phyloP scores from a whole-genome alignment of 2,888 invertebrate species.

The Ophion costatus region DNA sequence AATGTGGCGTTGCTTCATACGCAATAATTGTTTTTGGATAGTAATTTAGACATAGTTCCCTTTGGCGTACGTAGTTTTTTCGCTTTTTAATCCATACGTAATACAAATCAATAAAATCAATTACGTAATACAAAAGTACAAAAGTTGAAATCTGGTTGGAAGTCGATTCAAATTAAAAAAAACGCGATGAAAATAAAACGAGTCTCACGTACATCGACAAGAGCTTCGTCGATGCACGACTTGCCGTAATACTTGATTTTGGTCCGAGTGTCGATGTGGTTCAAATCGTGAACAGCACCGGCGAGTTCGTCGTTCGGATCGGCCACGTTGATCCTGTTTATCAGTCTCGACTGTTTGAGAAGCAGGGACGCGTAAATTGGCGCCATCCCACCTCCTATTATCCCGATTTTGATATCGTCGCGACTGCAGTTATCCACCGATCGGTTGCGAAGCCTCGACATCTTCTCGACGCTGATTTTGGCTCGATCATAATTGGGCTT shows the following conservation, averaged over 20 bases:
- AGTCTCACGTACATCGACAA: slow-evolving; percentile 68
- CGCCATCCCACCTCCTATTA: slow-evolving; percentile 77
- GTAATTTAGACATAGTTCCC: background rate
- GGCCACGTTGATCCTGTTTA: slow-evolving; percentile 74
- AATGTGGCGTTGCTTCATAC: background rate
- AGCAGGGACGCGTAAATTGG: slow-evolving; percentile 75
- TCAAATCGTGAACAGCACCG: slow-evolving; percentile 70
- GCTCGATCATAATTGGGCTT: background rate
- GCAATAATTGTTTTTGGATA: background rate
- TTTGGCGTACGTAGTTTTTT: no score
- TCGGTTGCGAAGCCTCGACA: background rate
- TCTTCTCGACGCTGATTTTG: slow-evolving; percentile 8
- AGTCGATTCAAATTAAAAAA: background rate
- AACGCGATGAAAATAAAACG: background rate
- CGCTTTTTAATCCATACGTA: no score
- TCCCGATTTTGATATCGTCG: slow-evolving; percentile 71
- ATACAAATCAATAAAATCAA: no score
- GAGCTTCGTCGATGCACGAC: slow-evolving; percentile 69
- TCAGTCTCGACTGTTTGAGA: slow-evolving; percentile 77
- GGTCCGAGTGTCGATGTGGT: slow-evolving; percentile 76
- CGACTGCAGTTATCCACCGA: slow-evolving; percentile 1
- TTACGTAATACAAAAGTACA: no score
- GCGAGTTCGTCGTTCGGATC: slow-evolving; percentile 71
- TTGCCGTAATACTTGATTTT: slow-evolving; percentile 73
- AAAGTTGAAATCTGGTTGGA: background rate